These are phyloP conservation scores for Lagopus leucura DNA, from an alignment of 2,113 vertebrate genomes.

Conservation along the genomic window DNA sequence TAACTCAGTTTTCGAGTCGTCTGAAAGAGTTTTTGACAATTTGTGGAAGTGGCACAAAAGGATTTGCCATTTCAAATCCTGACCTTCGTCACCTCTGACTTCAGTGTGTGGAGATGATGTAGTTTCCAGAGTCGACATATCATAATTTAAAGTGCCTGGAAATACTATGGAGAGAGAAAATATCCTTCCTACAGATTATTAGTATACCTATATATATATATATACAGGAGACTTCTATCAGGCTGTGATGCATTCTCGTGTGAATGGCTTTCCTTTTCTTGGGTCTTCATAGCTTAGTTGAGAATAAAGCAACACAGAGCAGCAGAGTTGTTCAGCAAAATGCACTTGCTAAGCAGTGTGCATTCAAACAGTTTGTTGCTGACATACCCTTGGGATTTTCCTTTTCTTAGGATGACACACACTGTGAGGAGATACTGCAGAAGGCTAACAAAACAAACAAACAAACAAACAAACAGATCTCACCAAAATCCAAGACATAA, in stretches of 20 bases:
- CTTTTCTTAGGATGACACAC: neutral
- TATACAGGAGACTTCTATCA: neutral
- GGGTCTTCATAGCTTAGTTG: neutral
- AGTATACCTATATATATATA: neutral
- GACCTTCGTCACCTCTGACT: neutral
- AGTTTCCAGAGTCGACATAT: neutral
- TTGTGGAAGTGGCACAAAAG: neutral
- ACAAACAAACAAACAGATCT: neutral
- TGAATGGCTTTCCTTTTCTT: neutral
- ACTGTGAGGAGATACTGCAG: neutral
- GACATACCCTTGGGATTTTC: neutral
- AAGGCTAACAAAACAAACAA: neutral
- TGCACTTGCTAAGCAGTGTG: neutral
- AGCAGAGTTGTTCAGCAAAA: neutral
- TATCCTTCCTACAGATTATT: neutral
- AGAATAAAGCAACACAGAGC: neutral
- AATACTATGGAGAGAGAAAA: neutral
- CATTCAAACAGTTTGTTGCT: neutral
- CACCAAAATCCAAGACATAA: neutral
- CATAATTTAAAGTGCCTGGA: neutral
- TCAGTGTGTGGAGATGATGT: neutral
- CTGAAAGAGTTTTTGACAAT: neutral
- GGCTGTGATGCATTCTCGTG: neutral
- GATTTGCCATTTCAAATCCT: neutral
- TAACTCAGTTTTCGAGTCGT: neutral